A percentile compares a stretch with the other conserved stretches of the same genome.
These are phyloP conservation scores for Plemyria rubiginata DNA, from an alignment of 2,888 invertebrate species.

Conservation along the genomic window DNA sequence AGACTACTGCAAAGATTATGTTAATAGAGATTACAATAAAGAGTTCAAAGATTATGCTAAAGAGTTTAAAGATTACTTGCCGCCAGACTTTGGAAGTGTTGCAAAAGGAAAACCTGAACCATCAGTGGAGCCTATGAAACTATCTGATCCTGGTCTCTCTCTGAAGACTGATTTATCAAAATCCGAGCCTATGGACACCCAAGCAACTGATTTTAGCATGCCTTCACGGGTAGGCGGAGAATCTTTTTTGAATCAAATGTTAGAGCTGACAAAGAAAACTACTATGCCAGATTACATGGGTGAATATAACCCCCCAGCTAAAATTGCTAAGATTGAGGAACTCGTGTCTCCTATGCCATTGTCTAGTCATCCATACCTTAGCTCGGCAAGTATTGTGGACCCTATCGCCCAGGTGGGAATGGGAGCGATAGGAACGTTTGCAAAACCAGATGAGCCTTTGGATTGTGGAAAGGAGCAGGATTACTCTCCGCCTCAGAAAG, in stretches of 20 bases:
- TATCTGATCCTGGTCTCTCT: constrained; percentile 70
- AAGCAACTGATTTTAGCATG: constrained; percentile 78
- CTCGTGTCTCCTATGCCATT: constrained; percentile 75
- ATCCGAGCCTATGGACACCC: constrained; percentile 62
- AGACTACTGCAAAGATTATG: constrained; percentile 39
- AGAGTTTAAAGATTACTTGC: constrained; percentile 75
- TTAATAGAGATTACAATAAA: constrained; percentile 38
- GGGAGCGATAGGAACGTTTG: constrained; percentile 75
- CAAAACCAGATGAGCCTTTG: constrained; percentile 71
- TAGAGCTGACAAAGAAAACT: constrained; percentile 81
- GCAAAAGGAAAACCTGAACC: constrained; percentile 79
- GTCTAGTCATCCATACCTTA: constrained; percentile 76
- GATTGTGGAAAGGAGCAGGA: constrained; percentile 76
- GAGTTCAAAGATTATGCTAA: constrained; percentile 41
- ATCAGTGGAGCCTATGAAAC: constrained; percentile 70
- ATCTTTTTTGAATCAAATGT: constrained; percentile 82
- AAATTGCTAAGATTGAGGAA: constrained; percentile 86
- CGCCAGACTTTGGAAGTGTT: constrained; percentile 83
- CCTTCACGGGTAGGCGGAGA: constrained; percentile 76
- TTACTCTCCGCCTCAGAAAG: constrained; percentile 64
- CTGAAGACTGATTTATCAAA: constrained; percentile 81
- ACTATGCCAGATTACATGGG: constrained; percentile 80
- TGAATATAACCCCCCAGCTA: constrained; percentile 83
- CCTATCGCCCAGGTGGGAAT: constrained; percentile 76
- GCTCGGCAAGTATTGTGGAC: constrained; percentile 70